These are phyloP conservation scores for Rhynchophorus ferrugineus DNA, from an alignment of 1,140 invertebrate genomes.

Conservation along the genomic window DNA sequence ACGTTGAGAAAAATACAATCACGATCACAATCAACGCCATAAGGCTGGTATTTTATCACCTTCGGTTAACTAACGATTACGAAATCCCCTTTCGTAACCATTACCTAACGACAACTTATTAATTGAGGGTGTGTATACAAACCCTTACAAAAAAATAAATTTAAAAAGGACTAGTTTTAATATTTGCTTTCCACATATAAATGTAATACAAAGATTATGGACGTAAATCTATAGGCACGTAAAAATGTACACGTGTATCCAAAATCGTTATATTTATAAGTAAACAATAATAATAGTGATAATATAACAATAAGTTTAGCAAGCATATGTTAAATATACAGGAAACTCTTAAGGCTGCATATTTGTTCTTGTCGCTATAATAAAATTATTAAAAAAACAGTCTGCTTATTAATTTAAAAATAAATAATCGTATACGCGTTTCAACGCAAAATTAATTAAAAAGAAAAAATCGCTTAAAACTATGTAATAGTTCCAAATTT, in stretches of 20 bases:
- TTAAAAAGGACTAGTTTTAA: constrained; percentile 15
- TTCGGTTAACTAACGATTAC: constrained; percentile 2
- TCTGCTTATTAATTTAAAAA: neutral
- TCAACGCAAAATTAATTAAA: neutral
- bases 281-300: neutral
- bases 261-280: neutral
- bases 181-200: constrained; percentile 10
- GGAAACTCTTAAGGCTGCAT: neutral
- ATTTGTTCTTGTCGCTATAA: neutral
- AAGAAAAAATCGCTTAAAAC: neutral
- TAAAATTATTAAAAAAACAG: neutral
- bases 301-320: too few species aligned
- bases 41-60: constrained; percentile 12
- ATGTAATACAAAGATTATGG: constrained; percentile 9
- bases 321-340: constrained; percentile 1
- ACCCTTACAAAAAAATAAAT: constrained; percentile 6
- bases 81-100: neutral
- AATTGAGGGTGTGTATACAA: neutral
- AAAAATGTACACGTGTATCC: neutral
- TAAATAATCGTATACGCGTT: neutral
- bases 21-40: constrained; percentile 23
- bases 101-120: neutral
- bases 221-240: constrained; percentile 12
- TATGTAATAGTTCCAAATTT: neutral
- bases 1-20: constrained; percentile 36